These are phyloP conservation scores for Drosophila ananassae DNA, from an alignment of 1,140 invertebrate species.

Conservation along the genomic window DNA sequence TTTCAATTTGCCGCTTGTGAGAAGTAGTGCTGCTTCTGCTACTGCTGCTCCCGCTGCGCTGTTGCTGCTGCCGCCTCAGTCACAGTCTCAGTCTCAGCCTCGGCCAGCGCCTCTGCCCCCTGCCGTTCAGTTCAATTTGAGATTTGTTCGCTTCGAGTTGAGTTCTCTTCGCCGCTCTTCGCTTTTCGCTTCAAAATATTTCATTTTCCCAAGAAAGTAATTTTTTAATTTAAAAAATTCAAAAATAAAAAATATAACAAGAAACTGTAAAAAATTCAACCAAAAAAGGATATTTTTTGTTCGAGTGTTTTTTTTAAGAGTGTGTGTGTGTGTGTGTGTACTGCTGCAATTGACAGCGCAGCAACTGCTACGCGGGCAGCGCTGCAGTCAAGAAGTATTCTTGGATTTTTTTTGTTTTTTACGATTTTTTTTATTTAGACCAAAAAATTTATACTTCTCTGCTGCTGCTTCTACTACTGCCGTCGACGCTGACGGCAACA, in stretches of 20 bases:
- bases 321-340: constrained; percentile 15
- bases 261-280: constrained; percentile 9
- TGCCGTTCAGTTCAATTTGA: constrained; percentile 38
- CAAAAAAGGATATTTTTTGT: constrained; percentile 19
- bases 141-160: constrained; percentile 34
- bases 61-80: background rate
- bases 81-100: background rate
- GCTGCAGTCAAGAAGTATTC: constrained; percentile 42
- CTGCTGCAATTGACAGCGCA: constrained; percentile 18
- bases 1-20: constrained; percentile 26
- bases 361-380: constrained; percentile 28
- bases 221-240: background rate
- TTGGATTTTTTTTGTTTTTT: background rate
- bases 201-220: constrained; percentile 1
- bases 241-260: background rate
- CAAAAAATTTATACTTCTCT: background rate
- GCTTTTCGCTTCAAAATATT: constrained; percentile 17
- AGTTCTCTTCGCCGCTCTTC: constrained; percentile 32
- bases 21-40: constrained; percentile 10
- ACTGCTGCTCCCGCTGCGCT: background rate
- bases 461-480: constrained; percentile 4
- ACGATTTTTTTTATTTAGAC: constrained; percentile 11
- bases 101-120: constrained; percentile 15
- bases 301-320: background rate
- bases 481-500: background rate